Evolutionary conservation across 2,113 vertebrate species (phyloP), one percentile per base, ranked within the genome.

Genomic region (Caracal caracal): DNA sequence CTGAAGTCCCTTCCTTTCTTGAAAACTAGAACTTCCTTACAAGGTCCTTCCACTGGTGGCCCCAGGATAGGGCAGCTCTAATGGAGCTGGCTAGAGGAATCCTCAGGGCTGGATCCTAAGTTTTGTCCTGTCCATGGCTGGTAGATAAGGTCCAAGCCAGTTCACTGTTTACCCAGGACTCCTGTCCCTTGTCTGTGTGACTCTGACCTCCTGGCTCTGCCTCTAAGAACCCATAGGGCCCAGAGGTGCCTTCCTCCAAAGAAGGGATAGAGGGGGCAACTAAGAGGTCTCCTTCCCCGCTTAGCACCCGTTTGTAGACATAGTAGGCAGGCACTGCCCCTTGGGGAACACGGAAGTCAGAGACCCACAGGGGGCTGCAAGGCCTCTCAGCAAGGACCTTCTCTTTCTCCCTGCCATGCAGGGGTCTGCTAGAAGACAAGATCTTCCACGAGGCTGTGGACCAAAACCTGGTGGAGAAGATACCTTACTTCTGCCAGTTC

Each of bases 341-440:
- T 81, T 30, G 5, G 51, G 49, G 65, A 88, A 22, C 66, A 24
- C 35, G 20, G 35, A 61, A 79, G 10, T 17, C 84, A 92, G 73
- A 51, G 15, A 24, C 80, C 49, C n/a, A 24, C 20, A 70, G 53
- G 3, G 51, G 93, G 5, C 51, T 51, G 28, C 22, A 71, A 68
- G 66, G 5, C 49, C 88, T 76, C 43, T 49, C 10, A 9, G 5
- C 2, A 4, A 66, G n/a, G 70, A 70, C 79, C 35, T 13, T 59
- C 43, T 90, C 80, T 35, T 75, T 56, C 66, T 84, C 10, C 12
- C 88, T 82, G 37, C 79, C 94, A 97, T 15, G 35, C 93, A 99
- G 99, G 70, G 98, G 97, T 70, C 97, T 99, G 47, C 97, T 99
- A 84, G 99, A 99, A 65, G 99, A 99, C 19, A 93, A 97, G 56